These are phyloP conservation scores for Madoqua kirkii DNA, from an alignment of 2,113 vertebrate genomes.

Conservation along the genomic window DNA sequence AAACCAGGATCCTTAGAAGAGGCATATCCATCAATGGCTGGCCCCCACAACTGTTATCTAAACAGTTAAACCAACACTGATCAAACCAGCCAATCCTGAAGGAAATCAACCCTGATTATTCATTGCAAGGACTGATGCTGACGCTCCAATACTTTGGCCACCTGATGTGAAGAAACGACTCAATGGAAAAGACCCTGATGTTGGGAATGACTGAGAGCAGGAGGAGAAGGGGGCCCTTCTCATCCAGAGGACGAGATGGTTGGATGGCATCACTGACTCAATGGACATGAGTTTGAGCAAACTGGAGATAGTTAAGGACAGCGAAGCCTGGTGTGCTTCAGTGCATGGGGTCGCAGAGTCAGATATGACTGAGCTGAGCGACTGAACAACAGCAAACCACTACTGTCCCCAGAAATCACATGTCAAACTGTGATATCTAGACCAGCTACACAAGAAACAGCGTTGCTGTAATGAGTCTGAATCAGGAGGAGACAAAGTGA, in stretches of 20 bases:
- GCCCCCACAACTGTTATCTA: neutral
- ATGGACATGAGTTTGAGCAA: neutral
- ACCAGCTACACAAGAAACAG: neutral
- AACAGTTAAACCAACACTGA: neutral
- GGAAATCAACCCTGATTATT: neutral
- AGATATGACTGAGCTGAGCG: neutral
- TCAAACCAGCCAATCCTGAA: neutral
- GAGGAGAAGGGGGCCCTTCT: neutral
- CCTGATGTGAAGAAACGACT: neutral
- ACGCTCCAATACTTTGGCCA: neutral
- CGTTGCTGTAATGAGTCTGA: neutral
- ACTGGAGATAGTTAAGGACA: neutral
- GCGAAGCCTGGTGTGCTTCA: neutral
- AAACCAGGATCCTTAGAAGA: neutral
- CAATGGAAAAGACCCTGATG: neutral
- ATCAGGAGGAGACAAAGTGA: neutral
- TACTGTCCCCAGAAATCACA: neutral
- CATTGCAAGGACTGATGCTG: neutral
- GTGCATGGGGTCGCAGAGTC: neutral
- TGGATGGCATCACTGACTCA: neutral
- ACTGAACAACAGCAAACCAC: neutral
- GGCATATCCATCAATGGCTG: neutral
- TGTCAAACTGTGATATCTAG: neutral
- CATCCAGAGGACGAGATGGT: neutral
- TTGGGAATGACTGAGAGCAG: neutral